Evolutionary conservation across 2,797 vertebrate genomes (phyloP).

Genomic region (Enteromius viviparus): DNA sequence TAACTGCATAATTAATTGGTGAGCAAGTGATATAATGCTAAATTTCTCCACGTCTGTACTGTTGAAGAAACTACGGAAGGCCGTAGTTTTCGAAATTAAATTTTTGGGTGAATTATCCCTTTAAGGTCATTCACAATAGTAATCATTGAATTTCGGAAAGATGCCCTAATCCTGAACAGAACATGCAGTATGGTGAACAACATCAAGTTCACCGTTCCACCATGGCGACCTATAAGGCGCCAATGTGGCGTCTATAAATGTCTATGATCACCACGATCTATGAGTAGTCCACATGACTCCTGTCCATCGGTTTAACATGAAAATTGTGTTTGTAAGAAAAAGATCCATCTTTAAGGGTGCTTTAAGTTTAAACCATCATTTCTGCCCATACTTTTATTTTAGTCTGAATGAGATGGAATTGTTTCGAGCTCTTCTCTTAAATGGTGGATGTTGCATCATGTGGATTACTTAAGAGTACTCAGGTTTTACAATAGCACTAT

Average conservation of each 20-base stretch:
- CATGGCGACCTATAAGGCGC: too few species aligned
- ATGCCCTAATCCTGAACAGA: too few species aligned
- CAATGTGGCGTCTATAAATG: too few species aligned
- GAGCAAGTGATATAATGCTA: background rate
- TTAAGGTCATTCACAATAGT: too few species aligned
- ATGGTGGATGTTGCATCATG: background rate
- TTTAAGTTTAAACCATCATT: background rate
- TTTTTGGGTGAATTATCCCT: too few species aligned
- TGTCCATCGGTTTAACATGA: background rate
- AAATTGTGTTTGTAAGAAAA: background rate
- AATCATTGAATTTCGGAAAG: too few species aligned
- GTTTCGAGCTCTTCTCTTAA: background rate
- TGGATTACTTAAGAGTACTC: background rate
- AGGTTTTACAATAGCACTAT: background rate
- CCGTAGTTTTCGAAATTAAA: too few species aligned
- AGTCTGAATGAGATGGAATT: background rate
- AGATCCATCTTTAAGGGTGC: background rate
- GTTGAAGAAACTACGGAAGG: background rate
- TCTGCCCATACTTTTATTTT: background rate
- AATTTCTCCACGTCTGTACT: background rate
- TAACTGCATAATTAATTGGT: background rate
- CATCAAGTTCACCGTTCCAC: too few species aligned
- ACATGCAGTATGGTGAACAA: too few species aligned
- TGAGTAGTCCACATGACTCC: background rate
- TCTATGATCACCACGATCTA: too few species aligned